Base-by-base conservation (phyloP, 1,140 invertebrate genomes). In the Calliopsis andreniformis region DNA sequence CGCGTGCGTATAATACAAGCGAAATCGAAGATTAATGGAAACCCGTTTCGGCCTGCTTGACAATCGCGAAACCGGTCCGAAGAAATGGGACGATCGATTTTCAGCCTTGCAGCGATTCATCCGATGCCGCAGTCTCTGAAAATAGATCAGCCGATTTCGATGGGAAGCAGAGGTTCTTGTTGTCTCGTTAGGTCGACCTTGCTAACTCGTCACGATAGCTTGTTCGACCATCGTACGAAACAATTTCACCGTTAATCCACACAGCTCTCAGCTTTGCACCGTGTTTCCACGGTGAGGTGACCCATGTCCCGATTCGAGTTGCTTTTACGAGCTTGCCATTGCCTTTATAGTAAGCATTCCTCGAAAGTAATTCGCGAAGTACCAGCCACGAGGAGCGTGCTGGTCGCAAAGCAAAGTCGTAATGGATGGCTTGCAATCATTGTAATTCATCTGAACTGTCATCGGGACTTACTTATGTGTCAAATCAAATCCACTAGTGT, bases 51-150 rank as follows among this genome's bases (percentile, higher is more conserved):
- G 56, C 62, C 51, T 51, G 64, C 51, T 69, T 69, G 69, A 81
- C 63, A 73, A 76, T 75, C 64, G 49, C 66, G 59, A 56, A 83
- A 83, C 77, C 68, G 79, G 76, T 82, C 75, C 49, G 67, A 6
- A 73, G 78, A 83, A 84, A 78, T 80, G 75, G 70, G 56, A 75
- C 77, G 47, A 62, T 63, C 71, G 64, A 80, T 76, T 63, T 80
- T 80, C 49, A 80, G 32, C 39, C 45, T 63, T 51, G 59, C 51
- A 69, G 39, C 64, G 32, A 73, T 73, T 61, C 39, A 43, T 2
- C 3, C n/a, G n/a, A n/a, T n/a, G 28, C 8, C 25, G 7, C n/a
- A 23, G 30, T 35, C n/a, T 28, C 16, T 45, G 51, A 56, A 81
- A 69, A 53, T 69, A 63, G 43, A 67, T 49, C 47, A 51, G 12